Conservation (phyloP, 2,113 vertebrate genomes). For the Chloroceryle aenea region DNA sequence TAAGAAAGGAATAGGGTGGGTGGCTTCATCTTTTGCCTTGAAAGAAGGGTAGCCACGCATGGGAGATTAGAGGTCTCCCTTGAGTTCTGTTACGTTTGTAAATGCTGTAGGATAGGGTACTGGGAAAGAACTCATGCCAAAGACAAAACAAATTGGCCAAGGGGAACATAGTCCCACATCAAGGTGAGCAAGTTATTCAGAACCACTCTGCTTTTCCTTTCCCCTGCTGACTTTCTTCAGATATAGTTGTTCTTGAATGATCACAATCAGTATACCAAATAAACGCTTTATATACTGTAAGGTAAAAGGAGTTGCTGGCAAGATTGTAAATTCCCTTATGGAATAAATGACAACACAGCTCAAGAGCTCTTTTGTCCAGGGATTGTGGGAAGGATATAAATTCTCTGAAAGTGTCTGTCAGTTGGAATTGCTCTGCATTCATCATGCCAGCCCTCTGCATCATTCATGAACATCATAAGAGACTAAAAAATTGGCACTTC, state of each 20-base stretch:
- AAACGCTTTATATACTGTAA: conserved; percentile 71
- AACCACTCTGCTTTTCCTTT: not conserved
- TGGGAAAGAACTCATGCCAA: not conserved
- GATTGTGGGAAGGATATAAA: conserved; percentile 68
- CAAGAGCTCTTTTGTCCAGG: conserved; percentile 74
- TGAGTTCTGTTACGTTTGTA: not conserved
- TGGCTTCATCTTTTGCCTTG: not conserved
- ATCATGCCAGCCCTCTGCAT: conserved; percentile 75
- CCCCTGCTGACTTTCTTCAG: conserved; percentile 54
- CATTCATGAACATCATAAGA: conserved; percentile 81
- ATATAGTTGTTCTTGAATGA: conserved; percentile 74
- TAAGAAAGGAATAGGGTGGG: not conserved
- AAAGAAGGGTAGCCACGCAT: not conserved
- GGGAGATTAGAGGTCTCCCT: not conserved
- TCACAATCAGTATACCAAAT: conserved; percentile 77
- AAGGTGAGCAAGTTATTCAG: conserved; percentile 34
- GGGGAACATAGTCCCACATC: not conserved
- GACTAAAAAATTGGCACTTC: conserved; percentile 77
- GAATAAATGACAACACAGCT: conserved; percentile 77
- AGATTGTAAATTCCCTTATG: conserved; percentile 77
- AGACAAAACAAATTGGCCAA: conserved; percentile 7
- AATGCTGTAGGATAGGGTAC: not conserved
- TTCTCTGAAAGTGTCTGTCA: conserved; percentile 75
- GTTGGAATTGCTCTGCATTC: conserved; percentile 73
- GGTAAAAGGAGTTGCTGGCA: conserved; percentile 70